Percentiles rank a stretch among this genome's conserved stretches.
phyloP scores from a whole-genome alignment of 1,140 invertebrate genomes.

The Chelonus insularis region DNA sequence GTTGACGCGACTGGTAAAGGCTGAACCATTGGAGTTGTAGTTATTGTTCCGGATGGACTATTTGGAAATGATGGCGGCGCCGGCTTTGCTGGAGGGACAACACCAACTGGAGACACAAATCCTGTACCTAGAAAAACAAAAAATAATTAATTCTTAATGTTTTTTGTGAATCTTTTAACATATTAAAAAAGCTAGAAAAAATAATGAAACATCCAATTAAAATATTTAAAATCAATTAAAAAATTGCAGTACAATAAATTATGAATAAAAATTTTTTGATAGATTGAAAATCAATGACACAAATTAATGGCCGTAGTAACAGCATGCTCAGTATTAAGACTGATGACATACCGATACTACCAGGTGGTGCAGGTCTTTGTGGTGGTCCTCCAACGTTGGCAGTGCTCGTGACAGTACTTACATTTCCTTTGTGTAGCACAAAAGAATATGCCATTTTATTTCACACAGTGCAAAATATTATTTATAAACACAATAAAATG shows the following conservation, averaged over 20 bases:
- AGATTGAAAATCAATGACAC: no score
- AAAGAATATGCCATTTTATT: slow-evolving; percentile 30
- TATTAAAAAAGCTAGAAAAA: background rate
- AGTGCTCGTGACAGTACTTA: slow-evolving; percentile 37
- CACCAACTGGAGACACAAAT: slow-evolving; percentile 45
- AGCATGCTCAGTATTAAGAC: background rate
- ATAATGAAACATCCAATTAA: background rate
- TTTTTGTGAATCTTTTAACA: background rate
- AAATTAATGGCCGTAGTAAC: no score
- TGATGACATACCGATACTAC: slow-evolving; percentile 55
- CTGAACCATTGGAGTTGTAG: slow-evolving; percentile 40
- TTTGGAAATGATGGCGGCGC: slow-evolving; percentile 56
- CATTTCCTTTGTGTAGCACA: slow-evolving; percentile 50
- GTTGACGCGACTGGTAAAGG: slow-evolving; percentile 39
- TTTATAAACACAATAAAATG: slow-evolving; percentile 17
- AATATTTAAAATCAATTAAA: background rate
- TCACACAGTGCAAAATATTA: background rate
- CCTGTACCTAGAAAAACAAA: slow-evolving; percentile 35
- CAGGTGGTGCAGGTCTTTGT: slow-evolving; percentile 58
- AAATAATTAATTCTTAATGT: background rate
- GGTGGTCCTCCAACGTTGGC: slow-evolving; percentile 45
- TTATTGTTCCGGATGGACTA: slow-evolving; percentile 43
- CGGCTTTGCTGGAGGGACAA: slow-evolving; percentile 52
- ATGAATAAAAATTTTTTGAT: no score
- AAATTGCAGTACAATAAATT: background rate